Conservation (phyloP, 2,113 vertebrate species). For the Phalacrocorax aristotelis region DNA sequence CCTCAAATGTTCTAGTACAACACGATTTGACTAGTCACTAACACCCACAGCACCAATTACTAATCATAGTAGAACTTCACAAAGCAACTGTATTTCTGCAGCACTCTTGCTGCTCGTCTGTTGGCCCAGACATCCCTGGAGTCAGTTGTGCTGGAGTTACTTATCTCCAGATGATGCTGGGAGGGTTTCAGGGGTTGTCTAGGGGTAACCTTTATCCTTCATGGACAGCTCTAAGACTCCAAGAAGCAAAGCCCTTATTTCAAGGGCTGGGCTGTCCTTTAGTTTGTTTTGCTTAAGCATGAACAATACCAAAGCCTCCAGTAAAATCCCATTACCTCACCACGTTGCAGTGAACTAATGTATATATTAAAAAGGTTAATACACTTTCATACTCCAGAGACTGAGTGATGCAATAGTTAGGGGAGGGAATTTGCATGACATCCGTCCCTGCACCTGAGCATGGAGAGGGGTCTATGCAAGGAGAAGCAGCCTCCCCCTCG, state of each 20-base stretch:
- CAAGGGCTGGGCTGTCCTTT: not conserved
- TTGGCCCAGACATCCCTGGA: too few relatives aligned
- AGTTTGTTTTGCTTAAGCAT: not conserved
- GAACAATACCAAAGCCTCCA: not conserved
- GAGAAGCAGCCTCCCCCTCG: accelerated
- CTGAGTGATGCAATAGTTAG: accelerated
- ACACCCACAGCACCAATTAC: accelerated
- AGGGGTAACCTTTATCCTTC: not conserved
- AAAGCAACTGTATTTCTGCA: not conserved
- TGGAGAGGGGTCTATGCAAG: too few relatives aligned
- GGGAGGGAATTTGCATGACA: not conserved
- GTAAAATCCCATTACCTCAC: not conserved
- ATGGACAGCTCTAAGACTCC: not conserved
- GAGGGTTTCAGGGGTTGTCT: not conserved
- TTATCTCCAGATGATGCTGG: not conserved
- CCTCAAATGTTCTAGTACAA: not conserved
- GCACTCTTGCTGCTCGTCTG: not conserved
- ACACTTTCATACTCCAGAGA: not conserved
- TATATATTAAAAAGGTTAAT: too few relatives aligned
- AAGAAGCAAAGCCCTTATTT: not conserved
- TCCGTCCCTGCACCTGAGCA: not conserved
- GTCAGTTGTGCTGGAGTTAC: too few relatives aligned
- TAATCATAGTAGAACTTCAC: not conserved
- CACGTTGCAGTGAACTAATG: not conserved
- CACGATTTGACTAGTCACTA: not conserved